Percentiles rank a stretch among this genome's conserved stretches.
These are phyloP conservation scores for Panorpa germanica DNA, from an alignment of 2,888 invertebrate species.

Conservation along the genomic window DNA sequence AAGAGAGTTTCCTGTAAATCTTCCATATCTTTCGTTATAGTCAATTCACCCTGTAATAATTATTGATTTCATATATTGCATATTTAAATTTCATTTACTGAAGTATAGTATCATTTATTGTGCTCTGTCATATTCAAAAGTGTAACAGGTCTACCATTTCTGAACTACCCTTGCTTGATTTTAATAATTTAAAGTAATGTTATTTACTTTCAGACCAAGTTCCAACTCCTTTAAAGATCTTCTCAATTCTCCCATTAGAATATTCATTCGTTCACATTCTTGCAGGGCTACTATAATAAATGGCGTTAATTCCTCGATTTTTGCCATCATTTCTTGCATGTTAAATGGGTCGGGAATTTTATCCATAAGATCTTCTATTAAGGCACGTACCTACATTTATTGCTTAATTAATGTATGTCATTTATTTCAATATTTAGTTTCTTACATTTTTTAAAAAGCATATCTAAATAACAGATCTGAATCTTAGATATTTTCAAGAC, in stretches of 20 bases:
- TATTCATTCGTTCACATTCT: constrained; percentile 91
- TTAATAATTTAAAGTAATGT: constrained; percentile 6
- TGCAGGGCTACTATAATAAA: constrained; percentile 83
- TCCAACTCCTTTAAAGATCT: constrained; percentile 71
- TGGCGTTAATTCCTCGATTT: constrained; percentile 77
- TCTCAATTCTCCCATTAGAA: constrained; percentile 60
- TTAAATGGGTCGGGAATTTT: constrained; percentile 80
- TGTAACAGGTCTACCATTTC: not conserved
- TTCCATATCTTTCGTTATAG: constrained; percentile 87
- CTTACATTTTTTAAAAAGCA: too few relatives aligned
- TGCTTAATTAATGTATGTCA: too few relatives aligned
- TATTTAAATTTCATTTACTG: not conserved
- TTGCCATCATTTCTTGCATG: constrained; percentile 65
- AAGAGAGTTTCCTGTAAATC: constrained; percentile 65
- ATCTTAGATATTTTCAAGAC: too few relatives aligned
- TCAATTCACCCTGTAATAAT: constrained; percentile 59
- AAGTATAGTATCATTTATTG: constrained; percentile 5
- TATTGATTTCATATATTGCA: constrained; percentile 6
- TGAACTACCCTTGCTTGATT: constrained; percentile 2
- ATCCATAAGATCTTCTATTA: constrained; percentile 73
- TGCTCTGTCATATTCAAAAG: not conserved
- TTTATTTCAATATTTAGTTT: too few relatives aligned
- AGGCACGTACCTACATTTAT: too few relatives aligned
- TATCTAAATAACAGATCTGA: too few relatives aligned
- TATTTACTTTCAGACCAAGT: constrained; percentile 75